Conservation (phyloP, 2,888 invertebrate genomes). For the Orthonevra nobilis region DNA sequence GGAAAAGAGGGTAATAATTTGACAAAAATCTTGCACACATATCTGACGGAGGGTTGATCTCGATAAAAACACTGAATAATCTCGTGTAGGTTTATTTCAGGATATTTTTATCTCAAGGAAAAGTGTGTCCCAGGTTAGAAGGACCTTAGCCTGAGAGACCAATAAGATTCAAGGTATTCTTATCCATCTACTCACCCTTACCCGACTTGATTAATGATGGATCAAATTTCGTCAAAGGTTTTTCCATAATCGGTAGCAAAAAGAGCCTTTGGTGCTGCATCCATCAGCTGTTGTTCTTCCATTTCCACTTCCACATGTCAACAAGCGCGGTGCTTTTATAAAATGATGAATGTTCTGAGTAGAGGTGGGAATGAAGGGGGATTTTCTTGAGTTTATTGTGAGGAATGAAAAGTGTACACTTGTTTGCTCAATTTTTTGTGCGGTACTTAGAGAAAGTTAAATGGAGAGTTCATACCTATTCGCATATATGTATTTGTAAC, state of each 20-base stretch:
- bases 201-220: constrained; percentile 59
- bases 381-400: constrained; percentile 53
- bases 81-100: no score
- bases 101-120: no score
- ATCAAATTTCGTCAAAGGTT: constrained; percentile 62
- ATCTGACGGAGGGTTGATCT: neutral
- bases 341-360: constrained; percentile 60
- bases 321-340: constrained; percentile 33
- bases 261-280: constrained; percentile 9
- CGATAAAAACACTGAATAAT: neutral
- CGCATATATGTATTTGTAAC: neutral
- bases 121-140: no score
- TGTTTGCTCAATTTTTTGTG: constrained; percentile 50
- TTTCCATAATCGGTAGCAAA: constrained; percentile 55
- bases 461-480: constrained; percentile 35
- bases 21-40: no score
- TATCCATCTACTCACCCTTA: constrained; percentile 29
- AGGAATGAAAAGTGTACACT: neutral
- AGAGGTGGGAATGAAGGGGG: constrained; percentile 5
- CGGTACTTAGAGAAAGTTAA: constrained; percentile 63
- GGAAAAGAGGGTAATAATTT: no score
- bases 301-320: constrained; percentile 45
- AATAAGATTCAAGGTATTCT: constrained; percentile 23
- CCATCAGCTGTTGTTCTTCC: constrained; percentile 58
- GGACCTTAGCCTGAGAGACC: no score